Evolutionary conservation across 1,140 invertebrate species (phyloP), one percentile per base, ranked within the genome.

Genomic region (Chlorops oryzae): DNA sequence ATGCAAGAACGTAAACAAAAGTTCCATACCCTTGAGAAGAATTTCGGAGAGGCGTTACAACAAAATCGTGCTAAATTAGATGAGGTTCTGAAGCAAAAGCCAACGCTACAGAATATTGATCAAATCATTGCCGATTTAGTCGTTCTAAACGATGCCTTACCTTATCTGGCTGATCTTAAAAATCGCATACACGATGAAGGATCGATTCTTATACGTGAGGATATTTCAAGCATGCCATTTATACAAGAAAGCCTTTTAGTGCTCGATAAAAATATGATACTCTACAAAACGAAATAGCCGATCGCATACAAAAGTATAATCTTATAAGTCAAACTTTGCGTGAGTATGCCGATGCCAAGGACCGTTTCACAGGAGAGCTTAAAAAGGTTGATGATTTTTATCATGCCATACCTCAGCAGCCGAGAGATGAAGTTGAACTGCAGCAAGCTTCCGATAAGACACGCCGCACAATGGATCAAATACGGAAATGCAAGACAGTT

Each of bases 201-300:
- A 1, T 75, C 84, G 17, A 75, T 82, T 43, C 68, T 92, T 28
- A 85, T 91, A 78, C 83, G 85, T 58, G 83, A 88, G 72, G 89
- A 92, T 72, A 83, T 88, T 54, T 80, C 81, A 22, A 86, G 86
- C 56, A 83, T 85, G 66, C 81, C 83, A 3, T 80, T 81, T 3
- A 84, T 92, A 48, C 89, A 92, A 71, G 85, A 86, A 50, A 81
- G 83, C 28, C 62, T 92, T 1, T 78, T 86, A 2, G 78, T 83
- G 0, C 79, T 88, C 28, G 87, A 92, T 56, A 80, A 81, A 23
- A 84, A 84, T 92, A 86, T 80, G 88, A 90, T 59, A 84, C 85
- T 59, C 73, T 90, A 0, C 82, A 85, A 47, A 82, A 87, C 44
- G 70, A 83, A 17, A 77, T 93, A 5, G 78, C 80, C 32, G 83